Evolutionary conservation across 1,140 invertebrate species (phyloP), one percentile per base, ranked within the genome.

Genomic region (Lithobius niger): DNA sequence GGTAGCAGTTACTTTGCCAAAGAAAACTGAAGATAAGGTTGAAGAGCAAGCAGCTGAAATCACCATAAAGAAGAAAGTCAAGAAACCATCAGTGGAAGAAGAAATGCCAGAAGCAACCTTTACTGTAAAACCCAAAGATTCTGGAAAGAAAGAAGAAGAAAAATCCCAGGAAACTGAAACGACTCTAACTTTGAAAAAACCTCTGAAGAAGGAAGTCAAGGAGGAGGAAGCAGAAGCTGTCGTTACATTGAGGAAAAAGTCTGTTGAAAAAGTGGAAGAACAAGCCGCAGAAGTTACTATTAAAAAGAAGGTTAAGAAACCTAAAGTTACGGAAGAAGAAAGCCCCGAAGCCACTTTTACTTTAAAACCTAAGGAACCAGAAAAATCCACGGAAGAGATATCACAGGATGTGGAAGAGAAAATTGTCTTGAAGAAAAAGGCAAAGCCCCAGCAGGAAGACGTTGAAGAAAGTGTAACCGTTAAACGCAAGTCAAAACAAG

Each of bases 191-290:
- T 73, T 76, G 57, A 67, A 66, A 54, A 58, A 68, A 60, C 71
- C 69, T 0, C 48, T n/a, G n/a, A 56, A 27, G 24, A 0, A 15
- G 64, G 1, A 72, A 61, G 68, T 62, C 18, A 61, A 65, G 28
- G 72, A 73, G 65, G 77, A 71, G 71, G 69, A 67, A 57, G 66
- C n/a, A n/a, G n/a, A n/a, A n/a, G n/a, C n/a, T n/a, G n/a, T n/a
- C n/a, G n/a, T n/a, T n/a, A n/a, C n/a, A n/a, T n/a, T n/a, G n/a
- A n/a, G n/a, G n/a, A n/a, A n/a, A n/a, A n/a, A n/a, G n/a, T n/a
- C n/a, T n/a, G n/a, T n/a, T n/a, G n/a, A n/a, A 19, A 61, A 62
- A 51, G 59, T 56, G 47, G 31, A 40, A 40, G 31, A 40, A 18
- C 18, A 13, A 18, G 10, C 10, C 18, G 31, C 31, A 13, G 31